phyloP scores from a whole-genome alignment of 2,113 vertebrate species.

The Terrapene triunguis region DNA sequence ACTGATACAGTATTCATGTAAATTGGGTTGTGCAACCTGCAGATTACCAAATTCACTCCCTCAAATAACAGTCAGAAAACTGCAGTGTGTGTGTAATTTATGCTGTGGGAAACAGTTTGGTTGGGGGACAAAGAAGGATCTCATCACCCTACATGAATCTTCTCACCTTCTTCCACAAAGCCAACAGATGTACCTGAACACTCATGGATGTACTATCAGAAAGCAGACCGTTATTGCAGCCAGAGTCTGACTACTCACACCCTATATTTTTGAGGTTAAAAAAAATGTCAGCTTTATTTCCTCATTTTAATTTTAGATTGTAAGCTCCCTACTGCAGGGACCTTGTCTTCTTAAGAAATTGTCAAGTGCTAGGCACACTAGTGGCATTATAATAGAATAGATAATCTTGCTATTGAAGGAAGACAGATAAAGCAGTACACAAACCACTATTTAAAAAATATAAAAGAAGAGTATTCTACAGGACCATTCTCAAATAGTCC shows the following conservation, averaged over 20 bases:
- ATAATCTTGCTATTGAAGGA: neutral
- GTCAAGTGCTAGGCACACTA: accelerated
- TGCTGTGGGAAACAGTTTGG: neutral
- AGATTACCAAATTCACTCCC: accelerated
- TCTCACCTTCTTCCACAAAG: neutral
- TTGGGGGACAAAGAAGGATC: neutral
- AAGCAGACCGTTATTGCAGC: neutral
- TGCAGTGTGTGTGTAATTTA: accelerated
- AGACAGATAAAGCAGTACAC: neutral
- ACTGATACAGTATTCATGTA: neutral
- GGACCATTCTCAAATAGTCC: neutral
- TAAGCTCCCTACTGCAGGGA: neutral
- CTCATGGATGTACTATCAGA: neutral
- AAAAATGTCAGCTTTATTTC: neutral
- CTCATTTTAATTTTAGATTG: neutral
- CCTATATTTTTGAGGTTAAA: neutral
- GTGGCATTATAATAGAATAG: neutral
- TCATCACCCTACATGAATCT: neutral
- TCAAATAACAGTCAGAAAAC: neutral
- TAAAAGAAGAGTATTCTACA: neutral
- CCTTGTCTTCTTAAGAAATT: neutral
- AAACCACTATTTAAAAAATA: neutral
- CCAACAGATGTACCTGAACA: neutral
- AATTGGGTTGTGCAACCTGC: neutral
- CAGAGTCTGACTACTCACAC: neutral